Evolutionary conservation across 2,888 invertebrate genomes (phyloP).

Genomic region (Protula sp.): DNA sequence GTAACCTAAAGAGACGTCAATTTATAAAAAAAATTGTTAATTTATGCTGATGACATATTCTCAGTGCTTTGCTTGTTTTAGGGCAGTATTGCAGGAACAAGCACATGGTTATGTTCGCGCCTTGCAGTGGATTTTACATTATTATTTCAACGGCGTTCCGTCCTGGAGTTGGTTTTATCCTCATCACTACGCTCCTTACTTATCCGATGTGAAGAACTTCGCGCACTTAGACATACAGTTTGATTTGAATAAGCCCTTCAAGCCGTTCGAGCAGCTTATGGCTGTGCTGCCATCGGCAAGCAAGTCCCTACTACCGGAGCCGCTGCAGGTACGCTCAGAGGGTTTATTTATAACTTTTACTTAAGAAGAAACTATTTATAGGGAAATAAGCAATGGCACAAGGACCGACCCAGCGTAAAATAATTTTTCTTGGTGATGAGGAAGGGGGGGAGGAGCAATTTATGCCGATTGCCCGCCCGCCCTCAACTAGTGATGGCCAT

Average conservation of each 20-base stretch:
- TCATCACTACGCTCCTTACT: slow-evolving; percentile 93
- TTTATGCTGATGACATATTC: too few species aligned
- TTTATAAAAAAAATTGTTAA: too few species aligned
- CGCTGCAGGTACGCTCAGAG: slow-evolving; percentile 72
- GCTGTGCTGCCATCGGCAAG: slow-evolving; percentile 98
- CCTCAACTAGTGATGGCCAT: too few species aligned
- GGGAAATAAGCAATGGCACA: too few species aligned
- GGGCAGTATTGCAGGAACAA: slow-evolving; percentile 73
- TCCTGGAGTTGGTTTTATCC: slow-evolving; percentile 99
- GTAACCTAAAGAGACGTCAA: too few species aligned
- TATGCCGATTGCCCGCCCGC: too few species aligned
- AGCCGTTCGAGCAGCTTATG: slow-evolving; percentile 95
- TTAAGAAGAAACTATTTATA: too few species aligned
- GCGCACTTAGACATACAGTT: slow-evolving; percentile 69
- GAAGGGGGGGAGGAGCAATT: too few species aligned
- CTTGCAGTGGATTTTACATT: slow-evolving; percentile 92
- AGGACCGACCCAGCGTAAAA: too few species aligned
- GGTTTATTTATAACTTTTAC: too few species aligned
- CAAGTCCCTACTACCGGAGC: slow-evolving; percentile 81
- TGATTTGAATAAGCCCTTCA: slow-evolving; percentile 79
- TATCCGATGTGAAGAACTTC: slow-evolving; percentile 85
- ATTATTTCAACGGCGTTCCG: slow-evolving; percentile 92
- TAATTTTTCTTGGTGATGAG: too few species aligned
- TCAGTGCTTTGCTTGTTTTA: too few species aligned
- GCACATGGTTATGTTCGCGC: slow-evolving; percentile 86